Evolutionary conservation across 2,113 vertebrate species (phyloP), one percentile per base, ranked within the genome.

Genomic region (Corydoras sp.): DNA sequence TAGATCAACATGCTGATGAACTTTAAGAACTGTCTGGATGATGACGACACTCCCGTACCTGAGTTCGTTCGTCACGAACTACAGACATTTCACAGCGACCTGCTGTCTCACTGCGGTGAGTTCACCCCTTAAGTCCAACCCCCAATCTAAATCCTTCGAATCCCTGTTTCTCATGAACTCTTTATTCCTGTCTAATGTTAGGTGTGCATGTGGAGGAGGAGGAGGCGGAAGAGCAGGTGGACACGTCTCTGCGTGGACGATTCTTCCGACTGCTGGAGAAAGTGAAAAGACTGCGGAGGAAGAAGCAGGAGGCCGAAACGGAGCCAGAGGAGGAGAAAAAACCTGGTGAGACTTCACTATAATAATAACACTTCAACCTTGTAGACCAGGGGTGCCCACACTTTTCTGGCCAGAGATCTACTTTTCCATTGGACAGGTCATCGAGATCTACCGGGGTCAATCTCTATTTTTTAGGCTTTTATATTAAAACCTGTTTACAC

Each of bases 1-100:
- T 72, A 98, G 95, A 92, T 98, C 81, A 96, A 97, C 86, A 95
- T 98, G 94, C 88, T 98, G 32, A 86, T 96, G 88, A 93, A 92
- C 31, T 96, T 96, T 78, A 95, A 93, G 83, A 86, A 81, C 2
- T 86, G 81, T 0, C 30, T 74, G 0, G 90, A 94, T 0, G 89
- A 92, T 3, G 93, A 95, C 58, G 91, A 91, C 0, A 90, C 85
- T 15, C 92, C 92, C 0, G 83, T 97, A 53, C 92, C 94, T 0
- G 92, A 94, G 10, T 90, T 91, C 0, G 82, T 96, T 76, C 90
- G 89, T 0, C 84, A 91, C 7, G 86, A 91, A 35, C 79, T 96
- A 77, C 76, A 86, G 0, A 77, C 79, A 5, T 97, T 97, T 81
- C 94, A 98, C 77, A 87, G 85, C 1, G 88, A 88, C 78, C 85